Percentiles rank a stretch among this genome's conserved stretches.
phyloP scores from a whole-genome alignment of 2,888 invertebrate species.

The Harpalus rufipes region DNA sequence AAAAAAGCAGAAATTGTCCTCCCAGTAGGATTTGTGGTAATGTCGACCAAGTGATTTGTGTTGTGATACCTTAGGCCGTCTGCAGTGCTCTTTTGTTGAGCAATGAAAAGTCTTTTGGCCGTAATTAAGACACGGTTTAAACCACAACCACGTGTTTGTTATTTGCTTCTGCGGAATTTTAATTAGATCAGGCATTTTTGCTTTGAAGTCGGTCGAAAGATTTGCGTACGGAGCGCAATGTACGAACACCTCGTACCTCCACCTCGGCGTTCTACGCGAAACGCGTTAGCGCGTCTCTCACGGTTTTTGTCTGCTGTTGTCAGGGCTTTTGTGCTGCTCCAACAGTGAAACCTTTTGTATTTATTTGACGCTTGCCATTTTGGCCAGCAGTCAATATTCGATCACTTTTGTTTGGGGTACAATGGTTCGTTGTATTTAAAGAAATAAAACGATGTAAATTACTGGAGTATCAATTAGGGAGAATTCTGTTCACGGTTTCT shows the following conservation, averaged over 20 bases:
- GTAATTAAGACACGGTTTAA: constrained; percentile 49
- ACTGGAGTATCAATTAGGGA: constrained; percentile 16
- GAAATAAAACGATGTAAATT: constrained; percentile 52
- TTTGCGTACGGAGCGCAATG: constrained; percentile 22
- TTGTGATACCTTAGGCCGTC: not conserved
- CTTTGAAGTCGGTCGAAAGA: constrained; percentile 26
- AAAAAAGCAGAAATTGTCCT: not conserved
- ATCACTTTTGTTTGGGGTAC: constrained; percentile 51
- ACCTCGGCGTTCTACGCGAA: not conserved
- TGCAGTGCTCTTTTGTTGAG: constrained; percentile 52
- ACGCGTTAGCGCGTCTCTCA: constrained; percentile 26
- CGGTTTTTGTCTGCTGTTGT: constrained; percentile 35
- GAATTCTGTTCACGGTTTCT: no score
- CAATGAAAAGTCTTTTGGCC: constrained; percentile 57
- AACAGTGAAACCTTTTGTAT: constrained; percentile 44
- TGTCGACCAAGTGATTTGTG: not conserved
- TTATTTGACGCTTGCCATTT: constrained; percentile 52
- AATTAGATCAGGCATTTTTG: constrained; percentile 53
- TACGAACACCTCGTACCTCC: constrained; percentile 17
- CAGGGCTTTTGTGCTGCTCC: constrained; percentile 48
- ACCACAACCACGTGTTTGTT: constrained; percentile 45
- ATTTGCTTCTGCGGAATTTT: constrained; percentile 56
- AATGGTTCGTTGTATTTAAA: constrained; percentile 48
- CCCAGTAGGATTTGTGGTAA: not conserved
- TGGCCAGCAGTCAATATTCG: constrained; percentile 51